Evolutionary conservation across 2,113 vertebrate genomes (phyloP).

Genomic region (Taxidea taxus): DNA sequence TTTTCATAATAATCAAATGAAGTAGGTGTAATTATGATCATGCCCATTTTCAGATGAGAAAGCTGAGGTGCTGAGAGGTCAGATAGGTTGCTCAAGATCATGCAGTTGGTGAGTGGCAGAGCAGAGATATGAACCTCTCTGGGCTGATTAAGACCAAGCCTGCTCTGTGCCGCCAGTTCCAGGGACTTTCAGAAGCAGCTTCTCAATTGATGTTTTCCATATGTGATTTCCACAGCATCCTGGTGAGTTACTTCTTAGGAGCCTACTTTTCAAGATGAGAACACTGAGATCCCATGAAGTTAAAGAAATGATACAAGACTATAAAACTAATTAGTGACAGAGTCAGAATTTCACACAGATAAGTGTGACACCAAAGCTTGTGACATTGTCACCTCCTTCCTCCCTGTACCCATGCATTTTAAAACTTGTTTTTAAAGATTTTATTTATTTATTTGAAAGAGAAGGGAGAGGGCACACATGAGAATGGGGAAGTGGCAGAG

Average conservation of each 20-base stretch:
- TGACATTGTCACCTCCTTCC: not conserved
- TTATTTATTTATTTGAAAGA: not conserved
- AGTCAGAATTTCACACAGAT: not conserved
- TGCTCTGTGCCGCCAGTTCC: accelerated
- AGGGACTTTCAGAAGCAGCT: not conserved
- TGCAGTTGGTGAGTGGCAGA: not conserved
- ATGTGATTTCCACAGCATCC: not conserved
- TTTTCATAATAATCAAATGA: not conserved
- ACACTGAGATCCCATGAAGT: not conserved
- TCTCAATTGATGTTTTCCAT: not conserved
- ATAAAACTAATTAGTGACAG: not conserved
- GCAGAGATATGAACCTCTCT: not conserved
- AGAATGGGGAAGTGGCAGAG: not conserved
- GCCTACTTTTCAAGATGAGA: not conserved
- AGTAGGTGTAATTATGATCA: not conserved
- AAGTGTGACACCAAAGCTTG: not conserved
- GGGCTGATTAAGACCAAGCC: not conserved
- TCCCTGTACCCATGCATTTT: not conserved
- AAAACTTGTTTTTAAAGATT: not conserved
- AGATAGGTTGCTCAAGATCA: not conserved
- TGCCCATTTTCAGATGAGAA: not conserved
- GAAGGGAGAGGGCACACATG: not conserved
- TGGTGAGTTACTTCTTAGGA: not conserved
- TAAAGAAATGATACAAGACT: not conserved
- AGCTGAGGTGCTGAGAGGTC: not conserved